Evolutionary conservation across 1,140 invertebrate species (phyloP).

Genomic region (Brachionus koreanus): DNA sequence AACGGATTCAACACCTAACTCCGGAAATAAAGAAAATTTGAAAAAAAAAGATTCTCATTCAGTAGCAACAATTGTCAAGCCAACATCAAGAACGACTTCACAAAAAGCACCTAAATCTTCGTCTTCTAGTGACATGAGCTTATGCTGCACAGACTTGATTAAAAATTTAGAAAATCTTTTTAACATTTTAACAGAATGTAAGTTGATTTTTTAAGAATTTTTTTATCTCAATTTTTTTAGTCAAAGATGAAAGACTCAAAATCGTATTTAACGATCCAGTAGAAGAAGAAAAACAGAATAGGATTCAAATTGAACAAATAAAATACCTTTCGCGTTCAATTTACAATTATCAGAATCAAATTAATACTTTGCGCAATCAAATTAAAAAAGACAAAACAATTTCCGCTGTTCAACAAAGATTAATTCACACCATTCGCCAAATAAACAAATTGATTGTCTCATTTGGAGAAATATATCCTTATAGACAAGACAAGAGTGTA

Average conservation of each 20-base stretch:
- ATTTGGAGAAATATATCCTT: constrained; percentile 3
- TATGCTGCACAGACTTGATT: not conserved
- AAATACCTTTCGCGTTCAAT: constrained; percentile 20
- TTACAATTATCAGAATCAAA: constrained; percentile 32
- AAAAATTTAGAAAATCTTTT: not conserved
- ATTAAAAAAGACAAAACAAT: not conserved
- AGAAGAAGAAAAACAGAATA: constrained; percentile 28
- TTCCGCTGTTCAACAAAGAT: not conserved
- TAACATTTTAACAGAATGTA: not conserved
- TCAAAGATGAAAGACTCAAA: constrained; percentile 11
- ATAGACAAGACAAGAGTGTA: constrained; percentile 17
- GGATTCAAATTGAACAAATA: constrained; percentile 1
- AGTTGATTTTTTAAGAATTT: not conserved
- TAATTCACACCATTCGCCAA: constrained; percentile 14
- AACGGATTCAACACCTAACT: not conserved
- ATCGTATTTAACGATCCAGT: constrained; percentile 6
- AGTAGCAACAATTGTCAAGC: not conserved
- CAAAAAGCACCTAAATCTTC: not conserved
- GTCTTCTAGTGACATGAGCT: not conserved
- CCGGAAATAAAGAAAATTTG: not conserved
- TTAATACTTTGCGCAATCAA: not conserved
- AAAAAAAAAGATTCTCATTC: not conserved
- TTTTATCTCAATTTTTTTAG: not conserved
- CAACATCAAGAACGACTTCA: not conserved
- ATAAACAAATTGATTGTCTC: not conserved